Base-by-base conservation (phyloP, 1,140 invertebrate genomes). In the Trichonephila clavipes region DNA sequence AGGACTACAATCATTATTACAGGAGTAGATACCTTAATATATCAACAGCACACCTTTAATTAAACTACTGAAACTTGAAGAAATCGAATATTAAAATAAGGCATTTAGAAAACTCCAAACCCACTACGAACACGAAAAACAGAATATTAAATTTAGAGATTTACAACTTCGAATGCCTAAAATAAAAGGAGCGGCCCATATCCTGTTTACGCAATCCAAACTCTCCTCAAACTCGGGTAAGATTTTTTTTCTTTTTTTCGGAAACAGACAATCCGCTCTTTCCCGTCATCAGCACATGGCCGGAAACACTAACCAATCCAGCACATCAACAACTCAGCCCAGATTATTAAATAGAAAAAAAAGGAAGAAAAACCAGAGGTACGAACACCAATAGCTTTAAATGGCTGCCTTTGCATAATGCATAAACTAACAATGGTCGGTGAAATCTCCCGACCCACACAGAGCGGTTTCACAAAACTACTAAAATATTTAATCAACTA, bases 401-500 rank as follows among this genome's bases (percentile, higher is more conserved):
- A 77, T 77, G 72, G 28, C 72, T 77, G 72, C 72, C 16, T 18
- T 77, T 77, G 16, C 72, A 77, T 77, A 77, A 40, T 40, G 28
- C 34, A 77, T 77, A 18, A 77, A 77, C 72, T 14, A 34, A 77
- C 28, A 77, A 77, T 77, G 72, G 24, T 40, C 28, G 72, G 28
- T 18, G 72, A 40, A 77, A 77, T 77, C 72, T 34, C 34, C 72
- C 28, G 5, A 77, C 34, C 72, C 3, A 77, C 28, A 40, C 34
- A 77, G 72, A 24, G 10, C 28, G 18, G 72, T 40, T 77, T 16
- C 72, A 16, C 24, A 40, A 24, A 77, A 18, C 72, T 18, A 77
- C 72, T 77, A 77, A 77, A 77, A 77, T 77, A 77, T 77, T 77
- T 77, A 77, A 77, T 77, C 72, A 51, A 77, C 16, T 8, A 19